Percentiles rank a stretch among this genome's conserved stretches.
Evolutionary conservation across 2,113 vertebrate species (phyloP).

Genomic region (Centropus bengalensis): DNA sequence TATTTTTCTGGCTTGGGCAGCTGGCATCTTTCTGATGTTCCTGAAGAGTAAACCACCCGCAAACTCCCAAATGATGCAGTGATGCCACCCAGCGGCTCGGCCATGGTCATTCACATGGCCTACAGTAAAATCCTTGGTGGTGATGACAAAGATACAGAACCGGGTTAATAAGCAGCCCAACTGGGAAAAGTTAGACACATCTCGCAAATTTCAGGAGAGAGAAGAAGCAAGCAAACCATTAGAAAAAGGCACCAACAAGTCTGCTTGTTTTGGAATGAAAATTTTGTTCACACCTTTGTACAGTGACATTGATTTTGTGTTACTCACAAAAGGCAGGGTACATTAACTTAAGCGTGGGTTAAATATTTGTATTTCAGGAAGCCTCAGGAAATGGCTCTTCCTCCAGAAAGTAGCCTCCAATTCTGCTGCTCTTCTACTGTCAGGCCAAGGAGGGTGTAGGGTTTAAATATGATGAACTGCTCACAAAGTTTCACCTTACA

Average conservation of each 20-base stretch:
- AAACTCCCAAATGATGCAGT: neutral
- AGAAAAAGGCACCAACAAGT: neutral
- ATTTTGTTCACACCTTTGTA: neutral
- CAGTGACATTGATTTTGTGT: neutral
- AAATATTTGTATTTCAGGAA: neutral
- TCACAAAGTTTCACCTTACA: neutral
- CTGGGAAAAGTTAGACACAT: neutral
- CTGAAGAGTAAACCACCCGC: neutral
- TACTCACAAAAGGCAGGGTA: neutral
- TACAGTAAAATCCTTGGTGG: neutral
- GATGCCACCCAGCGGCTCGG: conserved; percentile 47
- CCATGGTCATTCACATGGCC: neutral
- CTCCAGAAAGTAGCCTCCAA: neutral
- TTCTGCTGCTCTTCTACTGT: neutral
- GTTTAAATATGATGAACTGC: neutral
- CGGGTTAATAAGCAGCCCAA: neutral
- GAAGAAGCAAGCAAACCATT: neutral
- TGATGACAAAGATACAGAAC: accelerated
- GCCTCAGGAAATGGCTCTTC: neutral
- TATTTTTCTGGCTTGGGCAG: neutral
- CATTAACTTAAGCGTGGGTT: neutral
- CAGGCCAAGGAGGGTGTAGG: neutral
- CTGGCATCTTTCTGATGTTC: neutral
- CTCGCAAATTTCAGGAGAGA: neutral
- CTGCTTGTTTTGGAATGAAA: neutral